Evolutionary conservation across 1,140 invertebrate species (phyloP).

Genomic region (Condylostylus longicornis): DNA sequence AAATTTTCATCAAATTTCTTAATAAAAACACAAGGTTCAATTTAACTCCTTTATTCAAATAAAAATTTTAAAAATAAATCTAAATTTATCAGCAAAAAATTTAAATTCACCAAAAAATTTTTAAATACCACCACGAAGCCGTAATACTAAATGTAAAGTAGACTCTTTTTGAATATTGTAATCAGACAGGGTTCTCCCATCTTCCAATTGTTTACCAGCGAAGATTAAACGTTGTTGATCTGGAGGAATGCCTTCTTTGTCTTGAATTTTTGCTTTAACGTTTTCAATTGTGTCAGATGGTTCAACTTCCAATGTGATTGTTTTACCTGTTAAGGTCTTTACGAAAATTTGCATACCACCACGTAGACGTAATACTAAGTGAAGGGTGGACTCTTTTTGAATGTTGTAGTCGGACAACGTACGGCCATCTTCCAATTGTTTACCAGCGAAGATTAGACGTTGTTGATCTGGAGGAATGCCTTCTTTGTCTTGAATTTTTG

Average conservation of each 20-base stretch:
- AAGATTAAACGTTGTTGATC: conserved; percentile 77
- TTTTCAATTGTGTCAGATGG: conserved; percentile 80
- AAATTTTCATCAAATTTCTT: too few species aligned
- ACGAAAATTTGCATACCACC: conserved; percentile 90
- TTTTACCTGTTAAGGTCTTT: conserved; percentile 81
- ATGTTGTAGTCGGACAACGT: conserved; percentile 69
- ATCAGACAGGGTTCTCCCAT: conserved; percentile 74
- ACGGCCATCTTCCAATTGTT: conserved; percentile 64
- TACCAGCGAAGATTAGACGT: conserved; percentile 56
- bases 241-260: conserved; percentile 73
- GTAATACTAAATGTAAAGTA: conserved; percentile 73
- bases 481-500: conserved; percentile 58
- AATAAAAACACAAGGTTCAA: too few species aligned
- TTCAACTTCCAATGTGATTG: conserved; percentile 81
- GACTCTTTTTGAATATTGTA: conserved; percentile 88
- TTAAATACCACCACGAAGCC: conserved; percentile 86
- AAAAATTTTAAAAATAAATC: too few species aligned
- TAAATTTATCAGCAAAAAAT: too few species aligned
- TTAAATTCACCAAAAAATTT: too few species aligned
- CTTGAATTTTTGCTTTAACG: conserved; percentile 81
- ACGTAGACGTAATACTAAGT: conserved; percentile 66
- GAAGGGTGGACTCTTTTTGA: conserved; percentile 78
- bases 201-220: conserved; percentile 81
- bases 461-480: conserved; percentile 59
- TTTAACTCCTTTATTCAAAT: too few species aligned